Evolutionary conservation across 2,113 vertebrate species (phyloP).

Genomic region (Girardinichthys multiradiatus): DNA sequence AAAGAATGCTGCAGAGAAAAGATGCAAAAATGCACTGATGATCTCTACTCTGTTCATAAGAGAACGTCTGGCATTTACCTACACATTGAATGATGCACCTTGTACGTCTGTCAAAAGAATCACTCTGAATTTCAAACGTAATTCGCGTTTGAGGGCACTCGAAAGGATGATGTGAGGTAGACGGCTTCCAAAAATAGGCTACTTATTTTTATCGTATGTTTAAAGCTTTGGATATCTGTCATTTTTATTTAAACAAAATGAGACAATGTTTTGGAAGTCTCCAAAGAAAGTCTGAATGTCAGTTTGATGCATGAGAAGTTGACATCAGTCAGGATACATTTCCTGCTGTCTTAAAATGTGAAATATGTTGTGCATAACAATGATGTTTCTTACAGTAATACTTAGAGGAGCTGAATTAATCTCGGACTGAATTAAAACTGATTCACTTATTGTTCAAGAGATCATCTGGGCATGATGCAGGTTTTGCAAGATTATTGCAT

Average conservation of each 20-base stretch:
- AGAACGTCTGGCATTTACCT: constrained; percentile 51
- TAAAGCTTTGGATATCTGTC: constrained; percentile 42
- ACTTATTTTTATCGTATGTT: constrained; percentile 61
- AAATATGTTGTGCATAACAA: constrained; percentile 9
- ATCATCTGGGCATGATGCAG: constrained; percentile 6
- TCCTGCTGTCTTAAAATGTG: constrained; percentile 15
- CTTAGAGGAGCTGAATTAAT: constrained; percentile 11
- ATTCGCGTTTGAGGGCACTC: constrained; percentile 59
- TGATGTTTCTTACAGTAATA: constrained; percentile 12
- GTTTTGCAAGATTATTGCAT: too few relatives aligned
- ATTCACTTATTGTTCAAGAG: constrained; percentile 6
- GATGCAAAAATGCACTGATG: constrained; percentile 40
- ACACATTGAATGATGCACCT: constrained; percentile 50
- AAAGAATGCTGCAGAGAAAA: constrained; percentile 34
- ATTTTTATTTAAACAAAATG: constrained; percentile 52
- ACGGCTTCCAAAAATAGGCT: constrained; percentile 59
- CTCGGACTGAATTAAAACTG: too few relatives aligned
- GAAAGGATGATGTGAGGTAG: constrained; percentile 44
- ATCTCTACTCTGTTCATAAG: constrained; percentile 27
- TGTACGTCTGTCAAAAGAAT: constrained; percentile 57
- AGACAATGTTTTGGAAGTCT: constrained; percentile 22
- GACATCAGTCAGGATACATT: constrained; percentile 26
- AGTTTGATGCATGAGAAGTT: constrained; percentile 26
- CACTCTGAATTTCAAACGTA: constrained; percentile 61
- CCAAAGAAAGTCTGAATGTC: constrained; percentile 30